Base-by-base conservation (phyloP, 2,797 vertebrate genomes). In the Odontamblyopus lacepedii region DNA sequence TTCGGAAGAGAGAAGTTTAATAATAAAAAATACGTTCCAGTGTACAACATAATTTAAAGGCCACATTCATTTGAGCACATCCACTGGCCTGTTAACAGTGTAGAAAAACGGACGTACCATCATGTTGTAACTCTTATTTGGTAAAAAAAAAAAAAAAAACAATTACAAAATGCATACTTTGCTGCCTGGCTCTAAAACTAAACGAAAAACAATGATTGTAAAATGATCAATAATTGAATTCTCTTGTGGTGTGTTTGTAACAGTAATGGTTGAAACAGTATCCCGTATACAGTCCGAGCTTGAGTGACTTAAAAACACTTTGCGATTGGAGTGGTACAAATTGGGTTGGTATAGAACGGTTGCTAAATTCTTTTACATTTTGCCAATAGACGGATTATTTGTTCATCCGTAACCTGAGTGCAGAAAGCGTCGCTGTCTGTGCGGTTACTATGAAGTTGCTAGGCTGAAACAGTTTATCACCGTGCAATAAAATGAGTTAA, bases 21-120 rank as follows among this genome's bases (percentile, higher is more conserved):
- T 48, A 50, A 60, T 69, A 77, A 41, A 78, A 80, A 77, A 70
- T 64, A 53, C 4, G 76, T 84, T 92, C 91, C 91, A 93, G 90
- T 92, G 91, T 91, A 85, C 69, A 89, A 84, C 79, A 80, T 84
- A 55, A 81, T 62, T 78, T 67, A 81, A 88, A 88, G 63, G 70
- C 60, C 76, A 76, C 35, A 4, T 84, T 67, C 72, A 77, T 67
- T 69, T 83, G 72, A 76, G 81, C 75, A 72, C 53, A 83, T 50
- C 68, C 61, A 80, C 66, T 76, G 69, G 74, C 67, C 76, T 74
- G 60, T 65, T 29, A 27, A 70, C 71, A 80, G 75, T 60, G 79
- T 78, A 27, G 73, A 64, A 84, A 77, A 74, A 68, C 61, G 74
- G 19, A 62, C 55, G 67, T 76, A 88, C 70, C 62, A 71, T 77